phyloP scores from a whole-genome alignment of 2,113 vertebrate species.

The Onychorhynchus coronatus region DNA sequence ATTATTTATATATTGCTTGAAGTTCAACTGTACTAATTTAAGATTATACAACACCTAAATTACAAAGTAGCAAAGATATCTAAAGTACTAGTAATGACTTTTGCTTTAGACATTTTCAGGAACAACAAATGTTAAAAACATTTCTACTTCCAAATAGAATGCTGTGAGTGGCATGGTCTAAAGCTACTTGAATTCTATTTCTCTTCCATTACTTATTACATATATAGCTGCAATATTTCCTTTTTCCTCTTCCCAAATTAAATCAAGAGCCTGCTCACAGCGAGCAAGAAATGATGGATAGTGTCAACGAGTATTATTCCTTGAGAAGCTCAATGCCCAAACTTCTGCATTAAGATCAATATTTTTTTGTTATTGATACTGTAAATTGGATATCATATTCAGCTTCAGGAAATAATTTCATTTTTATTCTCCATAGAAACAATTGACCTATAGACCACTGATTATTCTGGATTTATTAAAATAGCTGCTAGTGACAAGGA shows the following conservation, averaged over 20 bases:
- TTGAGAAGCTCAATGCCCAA: background rate
- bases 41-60: background rate
- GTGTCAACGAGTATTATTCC: background rate
- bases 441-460: background rate
- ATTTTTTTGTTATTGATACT: background rate
- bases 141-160: background rate
- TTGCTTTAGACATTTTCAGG: background rate
- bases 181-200: background rate
- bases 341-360: background rate
- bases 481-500: background rate
- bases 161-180: background rate
- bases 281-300: background rate
- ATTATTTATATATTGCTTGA: background rate
- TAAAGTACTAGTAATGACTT: background rate
- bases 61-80: background rate
- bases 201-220: background rate
- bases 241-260: background rate
- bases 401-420: background rate
- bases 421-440: conserved; percentile 15
- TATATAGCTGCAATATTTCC: background rate
- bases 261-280: background rate
- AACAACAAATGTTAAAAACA: background rate
- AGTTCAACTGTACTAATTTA: background rate
- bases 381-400: background rate
- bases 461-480: conserved; percentile 9